phyloP scores from a whole-genome alignment of 2,113 vertebrate genomes.

The Bufo bufo region DNA sequence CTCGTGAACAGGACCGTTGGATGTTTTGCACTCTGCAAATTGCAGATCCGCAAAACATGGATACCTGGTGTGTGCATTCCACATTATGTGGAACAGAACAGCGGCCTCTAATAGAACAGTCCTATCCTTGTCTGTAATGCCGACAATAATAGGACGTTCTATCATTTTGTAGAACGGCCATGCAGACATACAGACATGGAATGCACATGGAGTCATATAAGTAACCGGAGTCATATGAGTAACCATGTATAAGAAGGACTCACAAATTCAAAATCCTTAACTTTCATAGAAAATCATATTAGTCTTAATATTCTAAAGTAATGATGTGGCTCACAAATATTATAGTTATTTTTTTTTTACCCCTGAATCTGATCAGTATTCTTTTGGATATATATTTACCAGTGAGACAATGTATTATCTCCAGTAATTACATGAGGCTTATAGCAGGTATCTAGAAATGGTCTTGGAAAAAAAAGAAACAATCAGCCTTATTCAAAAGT shows the following conservation, averaged over 20 bases:
- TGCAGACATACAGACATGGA: too few species aligned
- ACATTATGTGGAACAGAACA: too few species aligned
- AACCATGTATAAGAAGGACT: neutral
- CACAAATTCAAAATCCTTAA: neutral
- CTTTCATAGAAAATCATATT: neutral
- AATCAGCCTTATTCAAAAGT: constrained; percentile 31
- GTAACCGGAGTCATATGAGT: neutral
- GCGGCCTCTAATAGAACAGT: too few species aligned
- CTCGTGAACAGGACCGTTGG: too few species aligned
- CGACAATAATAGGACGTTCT: too few species aligned
- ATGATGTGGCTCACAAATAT: neutral
- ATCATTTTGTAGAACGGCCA: too few species aligned
- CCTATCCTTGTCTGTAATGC: too few species aligned
- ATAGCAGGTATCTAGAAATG: constrained; percentile 8
- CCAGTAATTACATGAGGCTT: neutral
- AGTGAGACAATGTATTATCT: constrained; percentile 15
- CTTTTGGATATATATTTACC: neutral
- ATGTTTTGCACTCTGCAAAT: too few species aligned
- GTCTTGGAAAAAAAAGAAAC: constrained; percentile 8
- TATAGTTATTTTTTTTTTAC: neutral
- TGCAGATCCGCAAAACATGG: too few species aligned
- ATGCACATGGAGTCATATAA: neutral
- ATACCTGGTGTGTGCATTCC: too few species aligned
- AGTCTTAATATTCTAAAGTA: neutral
- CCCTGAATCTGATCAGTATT: neutral